Evolutionary conservation across 2,888 invertebrate genomes (phyloP).

Genomic region (Hirtodrosophila trivittata): DNA sequence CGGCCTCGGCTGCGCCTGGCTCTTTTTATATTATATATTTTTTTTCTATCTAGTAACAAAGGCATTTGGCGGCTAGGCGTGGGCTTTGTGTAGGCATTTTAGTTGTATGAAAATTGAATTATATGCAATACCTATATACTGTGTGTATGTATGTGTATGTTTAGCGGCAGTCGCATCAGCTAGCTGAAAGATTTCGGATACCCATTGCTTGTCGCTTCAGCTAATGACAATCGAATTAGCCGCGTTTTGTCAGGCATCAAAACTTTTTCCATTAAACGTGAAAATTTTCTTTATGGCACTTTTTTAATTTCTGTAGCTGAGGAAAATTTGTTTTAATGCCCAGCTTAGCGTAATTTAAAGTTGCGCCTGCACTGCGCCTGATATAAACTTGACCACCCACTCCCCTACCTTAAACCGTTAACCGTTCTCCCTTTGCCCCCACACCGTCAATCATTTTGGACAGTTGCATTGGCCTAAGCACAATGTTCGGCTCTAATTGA

Average conservation of each 20-base stretch:
- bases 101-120: conserved; percentile 78
- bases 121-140: conserved; percentile 70
- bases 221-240: conserved; percentile 79
- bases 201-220: conserved; percentile 36
- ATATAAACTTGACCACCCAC: conserved; percentile 22
- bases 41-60: conserved; percentile 68
- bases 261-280: conserved; percentile 75
- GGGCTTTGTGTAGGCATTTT: conserved; percentile 65
- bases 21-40: conserved; percentile 37
- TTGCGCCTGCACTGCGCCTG: conserved; percentile 25
- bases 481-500: conserved; percentile 69
- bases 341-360: conserved; percentile 40
- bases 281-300: conserved; percentile 28
- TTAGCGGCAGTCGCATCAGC: conserved; percentile 18
- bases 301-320: conserved; percentile 30
- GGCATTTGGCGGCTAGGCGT: conserved; percentile 48
- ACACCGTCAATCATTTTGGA: conserved; percentile 4
- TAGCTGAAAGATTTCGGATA: conserved; percentile 40
- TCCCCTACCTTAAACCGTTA: too few relatives aligned
- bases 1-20: conserved; percentile 20
- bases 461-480: conserved; percentile 35
- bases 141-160: conserved; percentile 15
- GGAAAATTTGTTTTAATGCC: conserved; percentile 42
- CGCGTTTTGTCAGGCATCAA: conserved; percentile 52
- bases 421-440: not conserved